Evolutionary conservation across 2,888 invertebrate species (phyloP).

Genomic region (Chrysomela aeneicollis): DNA sequence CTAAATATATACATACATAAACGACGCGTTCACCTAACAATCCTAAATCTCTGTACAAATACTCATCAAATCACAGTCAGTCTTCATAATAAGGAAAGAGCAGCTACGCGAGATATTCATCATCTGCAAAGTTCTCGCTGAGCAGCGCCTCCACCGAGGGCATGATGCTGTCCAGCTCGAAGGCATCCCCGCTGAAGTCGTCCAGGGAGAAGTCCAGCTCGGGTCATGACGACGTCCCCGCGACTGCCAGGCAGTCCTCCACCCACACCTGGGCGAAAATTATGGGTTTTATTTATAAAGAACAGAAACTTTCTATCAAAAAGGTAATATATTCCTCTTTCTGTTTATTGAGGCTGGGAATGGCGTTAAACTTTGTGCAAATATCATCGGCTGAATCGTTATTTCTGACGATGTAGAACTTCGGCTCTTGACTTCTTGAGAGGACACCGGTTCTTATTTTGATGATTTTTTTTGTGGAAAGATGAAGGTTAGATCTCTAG

Average conservation of each 20-base stretch:
- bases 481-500: no score
- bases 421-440: no score
- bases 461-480: no score
- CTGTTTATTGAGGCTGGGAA: no score
- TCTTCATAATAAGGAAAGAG: neutral
- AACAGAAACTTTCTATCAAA: no score
- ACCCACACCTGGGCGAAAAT: constrained; percentile 62
- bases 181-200: constrained; percentile 43
- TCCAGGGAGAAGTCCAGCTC: constrained; percentile 36
- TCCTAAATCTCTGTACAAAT: constrained; percentile 2
- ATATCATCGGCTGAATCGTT: no score
- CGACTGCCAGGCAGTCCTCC: constrained; percentile 53
- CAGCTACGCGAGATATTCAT: constrained; percentile 18
- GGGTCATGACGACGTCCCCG: constrained; percentile 32
- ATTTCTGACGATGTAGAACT: no score
- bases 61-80: constrained; percentile 11
- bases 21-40: neutral
- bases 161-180: constrained; percentile 48
- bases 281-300: no score
- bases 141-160: constrained; percentile 40
- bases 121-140: constrained; percentile 25
- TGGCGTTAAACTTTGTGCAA: no score
- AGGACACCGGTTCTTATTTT: no score
- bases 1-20: neutral
- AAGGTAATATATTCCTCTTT: no score